Base-by-base conservation (phyloP, 2,888 invertebrate species). In the Chydorus sphaericus region DNA sequence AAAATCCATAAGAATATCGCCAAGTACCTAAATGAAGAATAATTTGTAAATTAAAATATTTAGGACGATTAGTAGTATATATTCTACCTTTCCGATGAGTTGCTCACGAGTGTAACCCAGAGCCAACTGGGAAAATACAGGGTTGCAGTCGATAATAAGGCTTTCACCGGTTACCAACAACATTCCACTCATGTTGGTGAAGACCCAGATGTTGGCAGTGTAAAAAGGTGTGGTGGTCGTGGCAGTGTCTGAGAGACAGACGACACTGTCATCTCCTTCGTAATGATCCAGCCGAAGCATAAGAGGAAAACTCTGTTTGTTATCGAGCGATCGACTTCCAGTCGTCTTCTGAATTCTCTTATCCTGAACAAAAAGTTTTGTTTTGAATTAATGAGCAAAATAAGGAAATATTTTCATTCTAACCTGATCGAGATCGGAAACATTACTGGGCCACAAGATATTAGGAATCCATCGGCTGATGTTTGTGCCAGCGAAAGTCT, bases 131-230 rank as follows among this genome's bases (percentile, higher is more conserved):
- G 79, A 76, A 64, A 82, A 81, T 68, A 80, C 79, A 62, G 80
- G 78, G 67, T 82, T 82, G 62, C 80, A 79, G 1, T 77, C 78
- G 4, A 79, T 77, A 60, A 82, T 77, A 2, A 73, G 69, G n/a
- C 81, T 80, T 58, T 73, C 69, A 11, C 79, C 77, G 60, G 77
- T 75, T 1, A 82, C 73, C 3, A 81, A 79, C 16, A 82, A 70
- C 20, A 82, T 69, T 3, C 82, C 82, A 65, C 80, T 81, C 39
- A 82, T 77, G 65, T 79, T 81, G 64, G 69, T 66, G 62, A 70
- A 71, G 49, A 78, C 77, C 77, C 77, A 67, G 33, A 67, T 61
- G 4, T 65, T 66, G 36, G 68, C 62, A 14, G 56, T 55, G 30
- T 59, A 61, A 39, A 23, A 54, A 37, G 48, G 48, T 20, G 26